A percentile compares a stretch with the other conserved stretches of the same genome.
Evolutionary conservation across 2,797 vertebrate genomes (phyloP).

Genomic region (Schizopygopsis malacanthus): DNA sequence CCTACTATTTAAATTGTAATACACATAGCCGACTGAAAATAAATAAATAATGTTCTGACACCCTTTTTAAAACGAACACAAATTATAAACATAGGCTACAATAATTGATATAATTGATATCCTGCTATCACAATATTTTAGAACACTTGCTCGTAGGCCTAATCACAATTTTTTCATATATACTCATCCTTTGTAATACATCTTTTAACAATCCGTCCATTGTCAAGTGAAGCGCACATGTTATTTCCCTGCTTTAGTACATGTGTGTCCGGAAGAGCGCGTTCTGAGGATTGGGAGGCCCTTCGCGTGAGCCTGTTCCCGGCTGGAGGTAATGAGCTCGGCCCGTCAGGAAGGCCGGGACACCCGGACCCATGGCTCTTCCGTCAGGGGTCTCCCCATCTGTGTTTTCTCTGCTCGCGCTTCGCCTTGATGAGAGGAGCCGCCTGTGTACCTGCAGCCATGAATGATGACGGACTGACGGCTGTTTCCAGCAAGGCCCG

Average conservation of each 20-base stretch:
- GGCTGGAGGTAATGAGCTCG: conserved; percentile 60
- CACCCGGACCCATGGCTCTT: conserved; percentile 55
- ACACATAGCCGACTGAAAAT: neutral
- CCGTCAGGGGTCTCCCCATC: conserved; percentile 61
- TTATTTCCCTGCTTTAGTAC: conserved; percentile 35
- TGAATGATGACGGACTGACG: conserved; percentile 48
- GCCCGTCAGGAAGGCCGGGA: conserved; percentile 59
- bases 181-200: neutral
- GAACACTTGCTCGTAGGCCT: neutral
- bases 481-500: conserved; percentile 52
- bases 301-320: conserved; percentile 58
- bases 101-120: neutral
- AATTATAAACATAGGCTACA: neutral
- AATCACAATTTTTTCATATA: neutral
- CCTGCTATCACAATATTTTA: neutral
- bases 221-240: conserved; percentile 21
- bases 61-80: neutral
- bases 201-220: neutral
- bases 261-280: conserved; percentile 57
- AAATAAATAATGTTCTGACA: neutral
- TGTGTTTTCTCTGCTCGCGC: conserved; percentile 63
- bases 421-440: conserved; percentile 61
- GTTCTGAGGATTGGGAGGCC: conserved; percentile 59
- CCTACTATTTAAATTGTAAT: neutral
- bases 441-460: conserved; percentile 57